Percentiles rank a stretch among this genome's conserved stretches.
Evolutionary conservation across 1,140 invertebrate genomes (phyloP).

Genomic region (Wasmannia auropunctata): DNA sequence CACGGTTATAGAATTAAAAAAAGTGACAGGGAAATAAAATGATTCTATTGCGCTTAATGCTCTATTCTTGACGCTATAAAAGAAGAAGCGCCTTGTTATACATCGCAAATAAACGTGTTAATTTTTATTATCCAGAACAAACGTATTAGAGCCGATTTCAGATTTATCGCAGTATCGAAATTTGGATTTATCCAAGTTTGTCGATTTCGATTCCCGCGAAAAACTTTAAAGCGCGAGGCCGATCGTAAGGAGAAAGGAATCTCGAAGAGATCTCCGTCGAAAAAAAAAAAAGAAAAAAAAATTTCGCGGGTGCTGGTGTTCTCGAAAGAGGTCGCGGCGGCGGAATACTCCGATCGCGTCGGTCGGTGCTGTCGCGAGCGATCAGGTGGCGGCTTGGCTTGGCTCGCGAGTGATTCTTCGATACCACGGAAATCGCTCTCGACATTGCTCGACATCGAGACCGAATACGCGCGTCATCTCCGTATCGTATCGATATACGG

Average conservation of each 20-base stretch:
- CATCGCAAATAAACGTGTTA: not conserved
- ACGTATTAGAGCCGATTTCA: not conserved
- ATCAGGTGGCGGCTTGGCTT: slow-evolving; percentile 39
- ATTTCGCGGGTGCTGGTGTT: not conserved
- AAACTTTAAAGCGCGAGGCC: not conserved
- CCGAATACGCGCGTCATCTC: not conserved
- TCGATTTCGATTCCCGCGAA: not conserved
- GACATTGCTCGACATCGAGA: not conserved
- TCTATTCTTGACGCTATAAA: not conserved
- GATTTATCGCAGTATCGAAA: not conserved
- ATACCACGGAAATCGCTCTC: too few species aligned
- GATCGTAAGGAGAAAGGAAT: not conserved
- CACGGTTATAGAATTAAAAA: not conserved
- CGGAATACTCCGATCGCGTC: slow-evolving; percentile 6
- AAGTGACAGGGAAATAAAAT: not conserved
- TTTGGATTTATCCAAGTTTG: not conserved
- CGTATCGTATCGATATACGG: not conserved
- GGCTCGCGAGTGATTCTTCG: not conserved
- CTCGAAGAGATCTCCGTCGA: not conserved
- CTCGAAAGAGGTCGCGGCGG: not conserved
- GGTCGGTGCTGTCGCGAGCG: not conserved
- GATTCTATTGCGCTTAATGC: not conserved
- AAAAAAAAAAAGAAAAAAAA: not conserved
- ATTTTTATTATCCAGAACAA: not conserved
- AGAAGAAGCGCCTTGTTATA: not conserved